A percentile compares a stretch with the other conserved stretches of the same genome.
Conservation (phyloP, 2,113 vertebrate genomes). For the Fregetta grallaria region DNA sequence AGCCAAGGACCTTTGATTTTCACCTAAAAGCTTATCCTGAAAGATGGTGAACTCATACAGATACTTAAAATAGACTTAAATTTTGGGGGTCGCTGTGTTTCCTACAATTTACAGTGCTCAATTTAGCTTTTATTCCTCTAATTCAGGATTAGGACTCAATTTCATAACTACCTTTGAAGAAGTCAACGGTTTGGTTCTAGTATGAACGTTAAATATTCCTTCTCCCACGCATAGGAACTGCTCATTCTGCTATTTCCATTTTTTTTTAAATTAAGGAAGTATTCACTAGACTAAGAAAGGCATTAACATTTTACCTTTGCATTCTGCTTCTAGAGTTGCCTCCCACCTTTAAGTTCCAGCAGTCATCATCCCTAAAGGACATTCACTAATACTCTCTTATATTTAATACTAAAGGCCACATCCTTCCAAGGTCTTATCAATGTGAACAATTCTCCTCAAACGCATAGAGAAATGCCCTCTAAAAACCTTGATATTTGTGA, state of each 20-base stretch:
- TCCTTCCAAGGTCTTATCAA: neutral
- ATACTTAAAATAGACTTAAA: neutral
- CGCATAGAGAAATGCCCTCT: neutral
- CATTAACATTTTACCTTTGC: neutral
- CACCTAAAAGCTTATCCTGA: neutral
- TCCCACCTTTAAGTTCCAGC: neutral
- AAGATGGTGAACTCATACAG: neutral
- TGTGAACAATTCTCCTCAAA: neutral
- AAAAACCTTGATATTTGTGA: neutral
- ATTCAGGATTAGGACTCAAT: neutral
- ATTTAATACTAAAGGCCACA: neutral
- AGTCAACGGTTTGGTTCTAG: neutral
- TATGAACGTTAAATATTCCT: neutral
- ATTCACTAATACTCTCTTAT: neutral
- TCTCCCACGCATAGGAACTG: neutral
- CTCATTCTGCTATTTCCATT: neutral
- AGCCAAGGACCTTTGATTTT: neutral
- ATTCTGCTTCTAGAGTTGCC: neutral
- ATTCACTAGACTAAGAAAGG: neutral
- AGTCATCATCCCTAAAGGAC: neutral
- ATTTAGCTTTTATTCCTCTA: neutral
- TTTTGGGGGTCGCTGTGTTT: neutral
- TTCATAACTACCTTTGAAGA: neutral
- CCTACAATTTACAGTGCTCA: neutral
- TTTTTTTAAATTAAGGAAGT: neutral